A percentile compares a stretch with the other conserved stretches of the same genome.
These are phyloP conservation scores for Nebria brevicollis DNA, from an alignment of 2,888 invertebrate species.

Conservation along the genomic window DNA sequence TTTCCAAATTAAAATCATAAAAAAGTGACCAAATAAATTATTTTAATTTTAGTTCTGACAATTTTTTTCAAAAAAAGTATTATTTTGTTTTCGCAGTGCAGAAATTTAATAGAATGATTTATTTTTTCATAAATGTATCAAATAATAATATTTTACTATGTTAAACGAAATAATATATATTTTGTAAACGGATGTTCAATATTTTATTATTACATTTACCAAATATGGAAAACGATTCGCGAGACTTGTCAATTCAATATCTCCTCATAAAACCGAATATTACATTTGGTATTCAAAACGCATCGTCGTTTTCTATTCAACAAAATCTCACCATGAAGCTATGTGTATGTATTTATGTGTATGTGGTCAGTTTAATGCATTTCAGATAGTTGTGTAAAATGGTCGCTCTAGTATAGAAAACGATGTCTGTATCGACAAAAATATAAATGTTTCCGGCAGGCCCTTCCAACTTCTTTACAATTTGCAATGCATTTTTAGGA, in stretches of 20 bases:
- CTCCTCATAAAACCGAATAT: constrained; percentile 45
- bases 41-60: too few relatives aligned
- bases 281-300: constrained; percentile 46
- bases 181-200: constrained; percentile 37
- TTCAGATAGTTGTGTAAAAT: constrained; percentile 39
- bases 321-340: constrained; percentile 22
- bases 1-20: too few relatives aligned
- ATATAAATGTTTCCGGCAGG: neutral
- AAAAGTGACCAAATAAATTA: too few relatives aligned
- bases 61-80: too few relatives aligned
- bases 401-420: neutral
- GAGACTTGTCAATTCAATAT: constrained; percentile 41
- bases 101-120: too few relatives aligned
- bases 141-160: constrained; percentile 11
- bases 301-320: constrained; percentile 7
- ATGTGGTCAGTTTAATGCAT: constrained; percentile 40
- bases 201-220: constrained; percentile 40
- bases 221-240: constrained; percentile 34
- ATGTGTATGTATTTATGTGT: neutral
- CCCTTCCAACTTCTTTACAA: neutral
- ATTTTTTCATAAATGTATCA: neutral
- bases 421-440: neutral
- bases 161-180: neutral
- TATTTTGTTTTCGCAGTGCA: too few relatives aligned
- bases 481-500: neutral